Evolutionary conservation across 2,113 vertebrate genomes (phyloP).

Genomic region (Takifugu bimaculatus): DNA sequence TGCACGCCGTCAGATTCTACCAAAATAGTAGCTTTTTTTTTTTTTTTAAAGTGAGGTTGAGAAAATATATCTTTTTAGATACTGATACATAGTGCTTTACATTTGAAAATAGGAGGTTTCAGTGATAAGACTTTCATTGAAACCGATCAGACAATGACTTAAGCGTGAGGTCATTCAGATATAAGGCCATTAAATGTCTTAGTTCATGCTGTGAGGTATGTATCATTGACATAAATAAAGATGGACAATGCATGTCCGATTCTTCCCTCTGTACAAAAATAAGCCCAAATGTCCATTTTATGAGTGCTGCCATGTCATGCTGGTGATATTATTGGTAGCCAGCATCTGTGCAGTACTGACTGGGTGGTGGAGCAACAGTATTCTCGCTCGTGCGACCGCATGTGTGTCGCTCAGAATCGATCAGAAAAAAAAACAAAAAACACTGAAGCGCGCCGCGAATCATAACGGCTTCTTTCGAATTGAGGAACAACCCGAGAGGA

Average conservation of each 20-base stretch:
- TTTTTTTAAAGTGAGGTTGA: constrained; percentile 56
- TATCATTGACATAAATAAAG: constrained; percentile 10
- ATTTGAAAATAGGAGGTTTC: constrained; percentile 66
- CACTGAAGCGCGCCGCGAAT: no score
- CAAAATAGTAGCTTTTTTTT: constrained; percentile 68
- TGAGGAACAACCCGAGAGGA: neutral
- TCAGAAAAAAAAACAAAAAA: neutral
- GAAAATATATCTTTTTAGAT: constrained; percentile 73
- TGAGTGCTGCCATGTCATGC: neutral
- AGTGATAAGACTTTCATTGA: constrained; percentile 53
- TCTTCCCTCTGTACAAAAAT: neutral
- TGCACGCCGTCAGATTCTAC: constrained; percentile 66
- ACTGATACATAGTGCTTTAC: constrained; percentile 66
- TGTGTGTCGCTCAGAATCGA: neutral
- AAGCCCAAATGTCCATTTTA: neutral
- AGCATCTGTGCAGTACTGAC: neutral
- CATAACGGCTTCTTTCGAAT: neutral
- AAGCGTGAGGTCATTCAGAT: constrained; percentile 77
- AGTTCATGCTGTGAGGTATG: constrained; percentile 90
- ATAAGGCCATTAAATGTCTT: constrained; percentile 80
- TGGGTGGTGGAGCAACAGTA: neutral
- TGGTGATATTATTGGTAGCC: neutral
- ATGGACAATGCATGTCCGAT: neutral
- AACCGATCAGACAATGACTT: constrained; percentile 62
- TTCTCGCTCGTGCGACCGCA: neutral